These are phyloP conservation scores for Montipora capricornis DNA, from an alignment of 64 coral and sea anemone species.

Conservation along the genomic window DNA sequence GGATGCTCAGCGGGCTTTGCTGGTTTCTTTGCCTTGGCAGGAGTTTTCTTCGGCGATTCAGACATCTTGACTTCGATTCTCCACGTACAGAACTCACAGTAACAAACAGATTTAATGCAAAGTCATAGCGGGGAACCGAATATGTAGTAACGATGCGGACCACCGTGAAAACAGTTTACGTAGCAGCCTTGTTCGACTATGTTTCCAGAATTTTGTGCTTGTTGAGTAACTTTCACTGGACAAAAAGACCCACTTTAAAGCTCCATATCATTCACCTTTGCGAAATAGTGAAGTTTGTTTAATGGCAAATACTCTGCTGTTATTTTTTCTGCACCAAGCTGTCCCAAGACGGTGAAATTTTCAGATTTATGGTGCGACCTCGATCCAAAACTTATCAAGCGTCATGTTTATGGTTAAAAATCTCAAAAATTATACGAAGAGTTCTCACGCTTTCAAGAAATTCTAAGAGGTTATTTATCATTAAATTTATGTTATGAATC, in stretches of 20 bases:
- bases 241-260: neutral
- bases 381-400: neutral
- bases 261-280: neutral
- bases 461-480: neutral
- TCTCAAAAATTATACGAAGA: neutral
- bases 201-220: conserved; percentile 1
- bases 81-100: too few species aligned
- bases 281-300: neutral
- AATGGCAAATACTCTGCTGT: neutral
- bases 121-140: too few species aligned
- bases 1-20: conserved; percentile 1
- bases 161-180: neutral
- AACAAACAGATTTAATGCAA: too few species aligned
- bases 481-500: neutral
- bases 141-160: neutral
- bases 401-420: neutral
- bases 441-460: neutral
- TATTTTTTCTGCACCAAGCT: neutral
- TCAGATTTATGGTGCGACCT: neutral
- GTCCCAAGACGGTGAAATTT: neutral
- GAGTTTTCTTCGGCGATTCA: neutral
- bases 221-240: neutral
- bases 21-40: neutral
- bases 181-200: neutral
- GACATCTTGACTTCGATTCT: neutral